Evolutionary conservation across 2,113 vertebrate species (phyloP).

Genomic region (Caracal caracal): DNA sequence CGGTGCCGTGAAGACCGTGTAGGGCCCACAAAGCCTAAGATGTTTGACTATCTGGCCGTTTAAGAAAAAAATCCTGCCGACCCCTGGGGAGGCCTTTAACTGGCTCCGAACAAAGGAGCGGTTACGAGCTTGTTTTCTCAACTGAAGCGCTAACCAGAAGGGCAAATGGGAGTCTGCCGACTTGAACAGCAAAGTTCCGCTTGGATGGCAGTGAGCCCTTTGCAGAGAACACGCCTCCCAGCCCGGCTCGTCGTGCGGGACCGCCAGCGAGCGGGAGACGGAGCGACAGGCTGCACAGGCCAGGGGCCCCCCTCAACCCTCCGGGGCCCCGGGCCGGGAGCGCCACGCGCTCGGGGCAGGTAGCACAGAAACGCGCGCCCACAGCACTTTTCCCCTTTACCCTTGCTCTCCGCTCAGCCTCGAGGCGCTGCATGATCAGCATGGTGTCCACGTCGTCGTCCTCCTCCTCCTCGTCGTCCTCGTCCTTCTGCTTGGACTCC

Average conservation of each 20-base stretch:
- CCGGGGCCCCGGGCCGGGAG: accelerated
- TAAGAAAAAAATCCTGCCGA: not conserved
- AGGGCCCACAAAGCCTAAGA: not conserved
- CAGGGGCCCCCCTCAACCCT: not conserved
- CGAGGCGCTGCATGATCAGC: slow-evolving; percentile 97
- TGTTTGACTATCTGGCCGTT: accelerated
- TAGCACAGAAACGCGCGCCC: slow-evolving; percentile 13
- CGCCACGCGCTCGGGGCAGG: not conserved
- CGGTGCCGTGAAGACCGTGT: accelerated
- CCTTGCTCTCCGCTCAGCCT: slow-evolving; percentile 97
- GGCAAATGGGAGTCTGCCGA: not conserved
- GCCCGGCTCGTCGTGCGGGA: not conserved
- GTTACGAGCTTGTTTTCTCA: not conserved
- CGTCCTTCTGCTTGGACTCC: slow-evolving; percentile 97
- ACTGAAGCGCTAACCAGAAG: not conserved
- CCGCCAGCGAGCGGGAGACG: not conserved
- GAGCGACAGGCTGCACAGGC: accelerated
- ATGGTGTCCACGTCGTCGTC: slow-evolving; percentile 97
- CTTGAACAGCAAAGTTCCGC: not conserved
- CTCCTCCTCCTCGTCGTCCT: slow-evolving; percentile 97
- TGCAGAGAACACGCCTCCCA: no score
- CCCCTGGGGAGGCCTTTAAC: not conserved
- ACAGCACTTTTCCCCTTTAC: slow-evolving; percentile 87
- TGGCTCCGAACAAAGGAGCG: not conserved
- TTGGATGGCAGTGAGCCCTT: accelerated